These are phyloP conservation scores for Anagrus nilaparvatae DNA, from an alignment of 1,140 invertebrate species.

Conservation along the genomic window DNA sequence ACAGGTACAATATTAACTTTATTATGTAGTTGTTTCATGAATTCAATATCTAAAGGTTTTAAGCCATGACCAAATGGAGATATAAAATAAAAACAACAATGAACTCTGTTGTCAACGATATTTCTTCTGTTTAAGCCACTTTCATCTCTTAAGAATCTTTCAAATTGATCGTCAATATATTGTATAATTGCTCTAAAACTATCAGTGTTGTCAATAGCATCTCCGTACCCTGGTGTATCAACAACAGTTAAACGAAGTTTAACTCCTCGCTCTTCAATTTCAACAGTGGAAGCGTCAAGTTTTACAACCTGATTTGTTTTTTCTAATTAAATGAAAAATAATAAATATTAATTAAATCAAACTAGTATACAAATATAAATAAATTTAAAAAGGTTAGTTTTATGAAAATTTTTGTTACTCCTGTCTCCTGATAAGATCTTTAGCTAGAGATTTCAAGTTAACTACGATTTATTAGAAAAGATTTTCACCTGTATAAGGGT, in stretches of 20 bases:
- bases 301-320: conserved; percentile 84
- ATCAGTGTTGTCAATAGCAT: conserved; percentile 96
- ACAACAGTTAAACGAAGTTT: conserved; percentile 84
- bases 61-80: conserved; percentile 97
- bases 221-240: conserved; percentile 97
- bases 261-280: conserved; percentile 88
- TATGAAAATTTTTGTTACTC: too few species aligned
- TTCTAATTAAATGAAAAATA: conserved; percentile 44
- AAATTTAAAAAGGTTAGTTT: too few species aligned
- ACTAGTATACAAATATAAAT: too few species aligned
- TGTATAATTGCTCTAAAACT: conserved; percentile 83
- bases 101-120: conserved; percentile 86
- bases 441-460: too few species aligned
- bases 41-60: conserved; percentile 89
- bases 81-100: conserved; percentile 99
- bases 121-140: conserved; percentile 84
- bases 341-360: conserved; percentile 4
- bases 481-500: background rate
- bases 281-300: conserved; percentile 82
- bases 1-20: conserved; percentile 99
- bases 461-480: background rate
- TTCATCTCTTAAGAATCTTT: conserved; percentile 82
- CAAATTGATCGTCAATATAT: conserved; percentile 92
- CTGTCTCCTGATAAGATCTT: too few species aligned
- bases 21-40: conserved; percentile 97